These are phyloP conservation scores for Lagria hirta DNA, from an alignment of 2,888 invertebrate species.

Conservation along the genomic window DNA sequence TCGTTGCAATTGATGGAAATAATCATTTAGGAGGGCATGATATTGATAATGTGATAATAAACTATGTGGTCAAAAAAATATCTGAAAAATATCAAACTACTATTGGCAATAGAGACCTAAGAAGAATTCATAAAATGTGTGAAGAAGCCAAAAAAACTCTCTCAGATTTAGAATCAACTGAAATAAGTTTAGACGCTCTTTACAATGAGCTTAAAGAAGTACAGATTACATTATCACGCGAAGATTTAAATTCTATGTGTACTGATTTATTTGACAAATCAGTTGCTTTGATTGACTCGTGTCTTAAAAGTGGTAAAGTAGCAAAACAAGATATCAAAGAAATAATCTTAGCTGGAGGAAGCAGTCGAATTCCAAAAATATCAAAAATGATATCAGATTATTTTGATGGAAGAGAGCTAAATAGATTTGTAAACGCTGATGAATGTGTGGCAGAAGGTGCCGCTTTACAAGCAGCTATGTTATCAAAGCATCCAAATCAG, in stretches of 20 bases:
- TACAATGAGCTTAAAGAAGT: slow-evolving; percentile 2
- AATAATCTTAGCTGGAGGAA: slow-evolving; percentile 40
- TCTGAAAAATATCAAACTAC: slow-evolving; percentile 26
- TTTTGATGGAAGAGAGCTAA: slow-evolving; percentile 31
- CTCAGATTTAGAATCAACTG: slow-evolving; percentile 18
- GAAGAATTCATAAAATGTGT: slow-evolving; percentile 30
- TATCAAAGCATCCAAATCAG: slow-evolving; percentile 21
- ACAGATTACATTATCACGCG: slow-evolving; percentile 25
- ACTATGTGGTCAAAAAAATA: slow-evolving; percentile 25
- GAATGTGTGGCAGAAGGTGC: slow-evolving; percentile 42
- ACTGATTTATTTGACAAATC: slow-evolving; percentile 31
- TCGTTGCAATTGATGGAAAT: slow-evolving; percentile 35
- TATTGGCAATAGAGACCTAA: slow-evolving; percentile 10
- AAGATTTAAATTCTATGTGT: slow-evolving; percentile 34
- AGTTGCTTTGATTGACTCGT: slow-evolving; percentile 29
- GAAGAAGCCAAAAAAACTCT: slow-evolving; percentile 32
- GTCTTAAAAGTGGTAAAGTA: slow-evolving; percentile 30
- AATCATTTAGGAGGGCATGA: slow-evolving; percentile 40
- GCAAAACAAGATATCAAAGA: slow-evolving; percentile 34
- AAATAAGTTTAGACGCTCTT: slow-evolving; percentile 14
- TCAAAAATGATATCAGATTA: slow-evolving; percentile 29
- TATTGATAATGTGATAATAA: slow-evolving; percentile 32
- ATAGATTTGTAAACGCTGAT: slow-evolving; percentile 36
- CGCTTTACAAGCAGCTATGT: slow-evolving; percentile 34
- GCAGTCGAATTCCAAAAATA: slow-evolving; percentile 40